phyloP scores from a whole-genome alignment of 2,797 vertebrate species.

The Hoplostethus atlanticus region DNA sequence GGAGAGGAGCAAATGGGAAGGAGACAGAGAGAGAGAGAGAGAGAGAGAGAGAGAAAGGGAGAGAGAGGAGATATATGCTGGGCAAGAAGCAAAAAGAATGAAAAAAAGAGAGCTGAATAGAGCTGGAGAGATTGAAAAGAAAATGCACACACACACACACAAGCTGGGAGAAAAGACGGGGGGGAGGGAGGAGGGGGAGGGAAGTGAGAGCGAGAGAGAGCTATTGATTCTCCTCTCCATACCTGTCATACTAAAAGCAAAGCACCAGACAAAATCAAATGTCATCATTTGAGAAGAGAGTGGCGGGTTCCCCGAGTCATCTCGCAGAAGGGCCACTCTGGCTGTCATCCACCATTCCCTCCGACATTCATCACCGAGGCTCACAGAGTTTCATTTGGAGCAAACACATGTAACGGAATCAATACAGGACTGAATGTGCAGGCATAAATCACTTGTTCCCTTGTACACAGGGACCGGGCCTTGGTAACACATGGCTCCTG shows the following conservation, averaged over 20 bases:
- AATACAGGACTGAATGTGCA: conserved; percentile 28
- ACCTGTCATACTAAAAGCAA: conserved; percentile 62
- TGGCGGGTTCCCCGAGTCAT: conserved; percentile 51
- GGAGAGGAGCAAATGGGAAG: conserved; percentile 10
- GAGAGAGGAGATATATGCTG: conserved; percentile 14
- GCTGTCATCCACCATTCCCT: conserved; percentile 68
- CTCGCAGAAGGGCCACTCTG: conserved; percentile 55
- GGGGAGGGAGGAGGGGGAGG: neutral
- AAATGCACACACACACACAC: conserved; percentile 22
- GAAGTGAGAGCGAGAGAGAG: conserved; percentile 46
- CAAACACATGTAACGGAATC: conserved; percentile 60
- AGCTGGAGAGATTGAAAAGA: conserved; percentile 46
- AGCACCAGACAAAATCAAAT: conserved; percentile 73
- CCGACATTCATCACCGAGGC: conserved; percentile 70
- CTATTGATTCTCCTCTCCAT: conserved; percentile 70
- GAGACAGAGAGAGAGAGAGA: conserved; percentile 15
- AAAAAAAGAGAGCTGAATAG: conserved; percentile 29
- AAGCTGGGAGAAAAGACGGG: neutral
- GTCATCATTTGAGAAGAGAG: conserved; percentile 76
- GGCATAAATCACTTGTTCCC: conserved; percentile 41
- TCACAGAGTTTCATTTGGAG: conserved; percentile 64
- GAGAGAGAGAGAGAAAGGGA: conserved; percentile 26
- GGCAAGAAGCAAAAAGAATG: conserved; percentile 20
- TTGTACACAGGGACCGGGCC: neutral
- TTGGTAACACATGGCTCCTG: neutral